Evolutionary conservation across 2,797 vertebrate genomes (phyloP), one percentile per base, ranked within the genome.

Genomic region (Acridotheres tristis): DNA sequence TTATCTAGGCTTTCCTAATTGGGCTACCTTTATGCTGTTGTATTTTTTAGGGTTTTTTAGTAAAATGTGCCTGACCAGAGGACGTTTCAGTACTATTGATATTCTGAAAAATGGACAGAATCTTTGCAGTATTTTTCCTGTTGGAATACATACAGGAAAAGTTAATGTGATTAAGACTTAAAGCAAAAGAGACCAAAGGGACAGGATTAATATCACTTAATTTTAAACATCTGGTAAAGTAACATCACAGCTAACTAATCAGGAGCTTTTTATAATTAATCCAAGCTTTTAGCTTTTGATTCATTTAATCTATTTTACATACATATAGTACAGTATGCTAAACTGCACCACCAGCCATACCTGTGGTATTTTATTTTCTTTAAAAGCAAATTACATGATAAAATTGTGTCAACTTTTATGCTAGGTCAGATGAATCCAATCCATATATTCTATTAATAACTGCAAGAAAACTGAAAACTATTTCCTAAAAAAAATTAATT

Each of bases 111-210:
- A 75, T 10, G 14, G 38, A 38, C 32, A 43, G 27, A 8, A 74
- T 57, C 29, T 63, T 45, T 80, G 50, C 10, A 57, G 11, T 25
- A 7, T 17, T 85, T 89, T 22, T 89, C 16, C 13, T 63, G 14
- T 34, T 76, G 42, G 73, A 92, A 80, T 6, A n/a, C 10, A 53
- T 23, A 40, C 3, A 68, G 10, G 38, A 82, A 63, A 92, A 50
- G 5, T 76, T 74, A 58, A 63, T 50, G 29, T 55, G 34, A 62
- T 61, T 94, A 96, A 89, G 23, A 81, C 61, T 62, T 80, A 71
- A 96, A 93, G 59, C 38, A 83, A 95, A 94, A 74, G 27, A 96
- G 36, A 88, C 54, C 11, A 92, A 53, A 54, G 19, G 6, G 22
- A 65, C 22, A 72, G 16, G 53, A 43, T 66, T 72, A 75, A 78